Evolutionary conservation across 2,888 invertebrate species (phyloP).

Genomic region (Drosophila anceps): DNA sequence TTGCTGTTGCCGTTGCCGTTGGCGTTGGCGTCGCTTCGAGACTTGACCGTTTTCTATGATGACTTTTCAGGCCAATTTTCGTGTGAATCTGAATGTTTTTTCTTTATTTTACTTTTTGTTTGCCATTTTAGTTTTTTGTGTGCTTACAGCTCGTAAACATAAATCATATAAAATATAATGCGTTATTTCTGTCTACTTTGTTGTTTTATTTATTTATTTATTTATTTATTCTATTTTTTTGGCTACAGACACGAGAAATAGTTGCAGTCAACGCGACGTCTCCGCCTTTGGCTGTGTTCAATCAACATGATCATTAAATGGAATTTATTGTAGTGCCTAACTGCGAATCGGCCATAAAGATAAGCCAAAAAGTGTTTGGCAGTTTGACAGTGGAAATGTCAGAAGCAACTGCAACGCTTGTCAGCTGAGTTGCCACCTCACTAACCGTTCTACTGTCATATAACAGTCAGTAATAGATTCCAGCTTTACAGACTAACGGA

Average conservation of each 20-base stretch:
- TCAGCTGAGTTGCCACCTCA: conserved; percentile 8
- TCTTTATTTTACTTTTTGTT: conserved; percentile 16
- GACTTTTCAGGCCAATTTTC: conserved; percentile 45
- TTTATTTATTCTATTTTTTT: not conserved
- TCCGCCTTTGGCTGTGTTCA: conserved; percentile 16
- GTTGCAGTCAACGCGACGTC: conserved; percentile 34
- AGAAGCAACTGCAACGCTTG: conserved; percentile 9
- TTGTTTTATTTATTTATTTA: conserved; percentile 7
- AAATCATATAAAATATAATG: conserved; percentile 56
- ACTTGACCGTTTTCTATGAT: conserved; percentile 39
- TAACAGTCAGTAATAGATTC: not conserved
- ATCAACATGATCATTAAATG: conserved; percentile 33
- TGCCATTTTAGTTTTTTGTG: conserved; percentile 24
- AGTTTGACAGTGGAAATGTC: conserved; percentile 10
- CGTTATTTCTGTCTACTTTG: conserved; percentile 16
- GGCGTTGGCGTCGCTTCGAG: conserved; percentile 20
- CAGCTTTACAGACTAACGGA: not conserved
- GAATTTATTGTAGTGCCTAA: conserved; percentile 29
- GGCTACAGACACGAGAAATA: conserved; percentile 14
- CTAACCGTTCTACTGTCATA: conserved; percentile 5
- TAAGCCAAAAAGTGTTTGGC: conserved; percentile 5
- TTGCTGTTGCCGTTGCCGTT: conserved; percentile 1
- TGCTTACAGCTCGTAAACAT: conserved; percentile 55
- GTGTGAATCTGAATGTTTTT: conserved; percentile 30
- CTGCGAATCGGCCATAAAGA: conserved; percentile 33